Conservation (phyloP, 2,113 vertebrate species). For the Chroicocephalus ridibundus region DNA sequence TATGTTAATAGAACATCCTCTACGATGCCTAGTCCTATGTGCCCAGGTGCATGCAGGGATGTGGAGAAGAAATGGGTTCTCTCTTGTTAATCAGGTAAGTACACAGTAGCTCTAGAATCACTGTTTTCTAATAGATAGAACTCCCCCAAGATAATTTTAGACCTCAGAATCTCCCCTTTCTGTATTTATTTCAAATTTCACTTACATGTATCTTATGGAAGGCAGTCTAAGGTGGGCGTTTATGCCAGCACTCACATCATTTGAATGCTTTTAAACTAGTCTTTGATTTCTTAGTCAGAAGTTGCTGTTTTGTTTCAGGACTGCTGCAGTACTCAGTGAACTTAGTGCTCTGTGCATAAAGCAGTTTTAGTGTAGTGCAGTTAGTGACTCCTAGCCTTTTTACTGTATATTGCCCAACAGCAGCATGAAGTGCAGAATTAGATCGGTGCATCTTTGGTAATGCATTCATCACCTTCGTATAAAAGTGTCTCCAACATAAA, state of each 20-base stretch:
- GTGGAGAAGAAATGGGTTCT: slow-evolving; percentile 98
- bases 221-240: accelerated
- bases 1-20: slow-evolving; percentile 92
- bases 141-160: background rate
- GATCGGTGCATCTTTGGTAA: background rate
- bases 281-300: background rate
- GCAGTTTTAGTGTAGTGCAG: background rate
- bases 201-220: accelerated
- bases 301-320: background rate
- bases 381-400: background rate
- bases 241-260: background rate
- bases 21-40: slow-evolving; percentile 93
- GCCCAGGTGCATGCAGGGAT: slow-evolving; percentile 98
- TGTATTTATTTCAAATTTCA: background rate
- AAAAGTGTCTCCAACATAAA: background rate
- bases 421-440: background rate
- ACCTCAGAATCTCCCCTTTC: background rate
- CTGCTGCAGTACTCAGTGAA: background rate
- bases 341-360: background rate
- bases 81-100: slow-evolving; percentile 94
- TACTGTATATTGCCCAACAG: background rate
- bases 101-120: background rate
- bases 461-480: background rate
- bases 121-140: background rate
- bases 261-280: background rate